Percentiles rank a stretch among this genome's conserved stretches.
These are phyloP conservation scores for Galeruca laticollis DNA, from an alignment of 2,888 invertebrate genomes.

Conservation along the genomic window DNA sequence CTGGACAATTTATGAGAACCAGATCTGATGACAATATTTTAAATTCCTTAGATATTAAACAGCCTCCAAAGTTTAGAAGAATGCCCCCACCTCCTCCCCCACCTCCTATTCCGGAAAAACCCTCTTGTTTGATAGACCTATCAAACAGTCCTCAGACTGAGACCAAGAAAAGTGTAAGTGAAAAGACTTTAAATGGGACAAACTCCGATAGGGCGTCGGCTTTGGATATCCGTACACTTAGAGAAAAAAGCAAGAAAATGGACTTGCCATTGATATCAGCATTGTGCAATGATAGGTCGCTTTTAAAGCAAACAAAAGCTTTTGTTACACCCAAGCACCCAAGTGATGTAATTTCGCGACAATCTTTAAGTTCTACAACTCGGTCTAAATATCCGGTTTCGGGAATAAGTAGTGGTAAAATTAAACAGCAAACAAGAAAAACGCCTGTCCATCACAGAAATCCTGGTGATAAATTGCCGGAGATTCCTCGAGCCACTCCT, in stretches of 20 bases:
- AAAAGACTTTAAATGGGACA: conserved; percentile 41
- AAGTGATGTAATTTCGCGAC: conserved; percentile 60
- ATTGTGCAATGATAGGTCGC: conserved; percentile 90
- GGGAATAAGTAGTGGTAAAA: conserved; percentile 73
- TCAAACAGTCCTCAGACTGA: conserved; percentile 41
- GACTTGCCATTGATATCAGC: conserved; percentile 94
- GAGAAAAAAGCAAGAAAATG: conserved; percentile 90
- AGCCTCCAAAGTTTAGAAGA: conserved; percentile 69
- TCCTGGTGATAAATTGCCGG: conserved; percentile 83
- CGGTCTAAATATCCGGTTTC: conserved; percentile 77
- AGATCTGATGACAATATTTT: conserved; percentile 87
- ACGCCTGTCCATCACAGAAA: conserved; percentile 74
- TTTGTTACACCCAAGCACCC: conserved; percentile 83
- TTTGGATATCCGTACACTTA: conserved; percentile 84
- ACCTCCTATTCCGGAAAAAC: conserved; percentile 63
- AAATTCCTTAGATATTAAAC: conserved; percentile 74
- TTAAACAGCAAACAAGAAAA: conserved; percentile 72
- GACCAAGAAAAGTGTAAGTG: conserved; percentile 44
- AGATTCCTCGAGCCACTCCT: conserved; percentile 75
- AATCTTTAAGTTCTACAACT: conserved; percentile 62
- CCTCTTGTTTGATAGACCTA: conserved; percentile 41
- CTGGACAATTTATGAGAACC: conserved; percentile 75
- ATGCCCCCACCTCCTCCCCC: conserved; percentile 69
- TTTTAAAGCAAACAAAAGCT: conserved; percentile 89
- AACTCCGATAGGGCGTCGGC: conserved; percentile 55